A percentile compares a stretch with the other conserved stretches of the same genome.
Conservation (phyloP, 1,140 invertebrate genomes). For the Leptinotarsa lineolata region DNA sequence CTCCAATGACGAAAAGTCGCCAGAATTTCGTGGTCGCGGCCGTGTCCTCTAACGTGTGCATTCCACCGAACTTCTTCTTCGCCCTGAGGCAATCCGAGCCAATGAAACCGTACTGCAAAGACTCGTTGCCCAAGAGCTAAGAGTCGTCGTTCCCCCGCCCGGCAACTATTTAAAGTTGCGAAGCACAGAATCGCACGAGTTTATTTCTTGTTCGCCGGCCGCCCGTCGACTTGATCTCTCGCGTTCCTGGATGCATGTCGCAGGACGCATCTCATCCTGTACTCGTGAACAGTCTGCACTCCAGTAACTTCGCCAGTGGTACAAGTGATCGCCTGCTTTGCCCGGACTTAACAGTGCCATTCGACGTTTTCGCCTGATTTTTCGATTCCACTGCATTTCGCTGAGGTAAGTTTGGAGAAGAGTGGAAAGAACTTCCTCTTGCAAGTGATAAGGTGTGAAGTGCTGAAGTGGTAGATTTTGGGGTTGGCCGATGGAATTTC, state of each 20-base stretch:
- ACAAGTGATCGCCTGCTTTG: slow-evolving; percentile 1
- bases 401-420: slow-evolving; percentile 21
- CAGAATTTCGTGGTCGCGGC: slow-evolving; percentile 2
- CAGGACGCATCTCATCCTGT: not conserved
- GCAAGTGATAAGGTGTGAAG: slow-evolving; percentile 24
- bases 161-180: slow-evolving; percentile 28
- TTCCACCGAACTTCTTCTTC: slow-evolving; percentile 9
- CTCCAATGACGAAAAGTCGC: not conserved
- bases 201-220: slow-evolving; percentile 15
- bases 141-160: slow-evolving; percentile 25
- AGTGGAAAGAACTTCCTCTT: slow-evolving; percentile 10
- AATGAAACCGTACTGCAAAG: slow-evolving; percentile 20
- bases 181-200: slow-evolving; percentile 24
- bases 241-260: slow-evolving; percentile 6
- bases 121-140: slow-evolving; percentile 14
- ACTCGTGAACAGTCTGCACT: slow-evolving; percentile 20
- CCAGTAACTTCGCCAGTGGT: not conserved
- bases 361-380: slow-evolving; percentile 8
- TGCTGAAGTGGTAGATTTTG: not conserved
- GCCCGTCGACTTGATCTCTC: slow-evolving; percentile 9
- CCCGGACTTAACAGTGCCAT: slow-evolving; percentile 18
- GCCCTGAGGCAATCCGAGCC: slow-evolving; percentile 2
- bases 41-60: slow-evolving; percentile 6
- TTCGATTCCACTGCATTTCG: slow-evolving; percentile 6
- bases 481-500: not conserved